Evolutionary conservation across 2,888 invertebrate genomes (phyloP), one percentile per base, ranked within the genome.

Genomic region (Cynaeus angustus): DNA sequence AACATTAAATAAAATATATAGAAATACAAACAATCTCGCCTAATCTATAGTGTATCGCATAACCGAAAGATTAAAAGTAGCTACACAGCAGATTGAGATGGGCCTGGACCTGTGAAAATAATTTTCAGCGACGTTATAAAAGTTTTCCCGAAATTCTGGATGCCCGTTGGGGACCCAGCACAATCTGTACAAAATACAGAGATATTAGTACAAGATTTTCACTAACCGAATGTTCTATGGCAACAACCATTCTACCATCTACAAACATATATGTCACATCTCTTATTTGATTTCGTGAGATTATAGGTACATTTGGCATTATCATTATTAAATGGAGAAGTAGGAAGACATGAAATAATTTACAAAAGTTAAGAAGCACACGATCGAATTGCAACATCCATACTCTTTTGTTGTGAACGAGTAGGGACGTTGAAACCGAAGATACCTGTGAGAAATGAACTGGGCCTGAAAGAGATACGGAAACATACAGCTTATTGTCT

Each of bases 301-400:
- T 78, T 78, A 79, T 81, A 81, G 77, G 77, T 81, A 80, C 80
- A 80, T 82, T 81, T 82, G 82, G 81, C 81, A 80, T 79, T 77
- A 67, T 62, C 53, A 62, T 71, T 68, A 68, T 68, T 71, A 70
- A 74, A 77, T 76, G 74, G 74, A 74, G 75, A 78, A 76, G 72
- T 56, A 74, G 78, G 78, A 78, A 78, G 78, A 78, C 78, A 72
- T 66, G 50, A 78, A 78, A 77, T 67, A 76, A 78, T 73, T 68
- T 70, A 65, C 48, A 59, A 59, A 65, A 58, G 53, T 55, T 38
- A 68, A 64, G 61, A 69, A 69, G 61, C 59, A 65, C 64, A 66
- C 45, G 43, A 52, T 38, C 46, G 45, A 55, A 33, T 45, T 7
- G 33, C 48, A 38, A 21, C 46, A n/a, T 43, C 33, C 41, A 43